Base-by-base conservation (phyloP, 2,888 invertebrate genomes). In the Cosmia pyralina region DNA sequence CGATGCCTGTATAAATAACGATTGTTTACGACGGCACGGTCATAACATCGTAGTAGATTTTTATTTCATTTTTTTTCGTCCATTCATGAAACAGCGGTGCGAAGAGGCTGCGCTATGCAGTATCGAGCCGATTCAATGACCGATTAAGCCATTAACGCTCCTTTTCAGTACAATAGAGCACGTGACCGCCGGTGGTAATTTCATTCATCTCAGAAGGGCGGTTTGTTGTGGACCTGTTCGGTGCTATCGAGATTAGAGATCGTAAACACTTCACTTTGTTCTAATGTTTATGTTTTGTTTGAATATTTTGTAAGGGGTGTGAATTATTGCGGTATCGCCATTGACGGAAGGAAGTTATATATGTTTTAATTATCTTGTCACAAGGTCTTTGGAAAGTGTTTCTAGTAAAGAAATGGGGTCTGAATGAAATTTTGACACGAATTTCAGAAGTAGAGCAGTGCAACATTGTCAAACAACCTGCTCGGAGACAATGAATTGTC, bases 91-190 rank as follows among this genome's bases (percentile, higher is more conserved):
- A 89, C 88, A 89, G 88, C 91, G 90, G 69, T 80, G 67, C 92
- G 93, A 92, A 92, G 92, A 92, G 91, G 90, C 89, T 88, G 88
- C 87, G 88, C 90, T 93, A 92, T 93, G 90, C 88, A 79, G 82
- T 89, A 89, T 90, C 88, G 91, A 90, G 88, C 88, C 91, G 92
- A 94, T 94, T 92, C 93, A 93, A 92, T 92, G 93, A 91, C 91
- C 93, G 93, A 95, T 94, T 94, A 93, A 92, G 82, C 92, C 90
- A 93, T 94, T 93, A 93, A 89, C 90, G 92, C 90, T 76, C 83
- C 91, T 92, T 93, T 91, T 91, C 88, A 91, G 91, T 91, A 94
- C 93, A 94, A 94, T 94, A 93, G 93, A 89, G 90, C 94, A 93
- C 95, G 94, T 94, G 93, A 92, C 91, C 88, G 90, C 79, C 86